A percentile compares a stretch with the other conserved stretches of the same genome.
Conservation (phyloP, 2,113 vertebrate genomes). For the Callospermophilus lateralis region DNA sequence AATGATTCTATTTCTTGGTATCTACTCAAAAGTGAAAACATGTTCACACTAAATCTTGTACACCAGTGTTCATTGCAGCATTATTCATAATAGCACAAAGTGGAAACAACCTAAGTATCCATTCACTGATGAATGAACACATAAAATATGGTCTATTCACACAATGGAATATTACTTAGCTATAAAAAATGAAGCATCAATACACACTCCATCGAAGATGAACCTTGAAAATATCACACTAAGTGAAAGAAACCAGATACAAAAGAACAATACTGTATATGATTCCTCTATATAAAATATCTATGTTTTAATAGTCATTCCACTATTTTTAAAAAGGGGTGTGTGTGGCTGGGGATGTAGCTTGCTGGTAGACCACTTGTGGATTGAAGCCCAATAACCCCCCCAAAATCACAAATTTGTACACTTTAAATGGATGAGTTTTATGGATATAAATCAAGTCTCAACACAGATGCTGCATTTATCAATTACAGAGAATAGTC, state of each 20-base stretch:
- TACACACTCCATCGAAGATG: rapidly evolving
- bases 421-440: not conserved
- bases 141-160: not conserved
- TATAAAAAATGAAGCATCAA: not conserved
- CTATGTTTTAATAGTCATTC: too few species aligned
- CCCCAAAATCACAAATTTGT: not conserved
- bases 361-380: too few species aligned
- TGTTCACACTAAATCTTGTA: too few species aligned
- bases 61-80: not conserved
- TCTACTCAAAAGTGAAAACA: not conserved
- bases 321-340: too few species aligned
- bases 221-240: not conserved
- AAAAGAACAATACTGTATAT: too few species aligned
- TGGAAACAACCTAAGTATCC: not conserved
- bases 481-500: not conserved
- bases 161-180: not conserved
- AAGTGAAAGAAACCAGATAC: not conserved
- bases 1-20: not conserved
- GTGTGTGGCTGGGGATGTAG: not conserved
- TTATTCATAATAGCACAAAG: not conserved
- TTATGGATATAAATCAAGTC: not conserved
- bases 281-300: too few species aligned
- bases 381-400: not conserved
- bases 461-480: not conserved
- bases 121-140: too few species aligned